Evolutionary conservation across 2,888 invertebrate species (phyloP).

Genomic region (Cenopis cana): DNA sequence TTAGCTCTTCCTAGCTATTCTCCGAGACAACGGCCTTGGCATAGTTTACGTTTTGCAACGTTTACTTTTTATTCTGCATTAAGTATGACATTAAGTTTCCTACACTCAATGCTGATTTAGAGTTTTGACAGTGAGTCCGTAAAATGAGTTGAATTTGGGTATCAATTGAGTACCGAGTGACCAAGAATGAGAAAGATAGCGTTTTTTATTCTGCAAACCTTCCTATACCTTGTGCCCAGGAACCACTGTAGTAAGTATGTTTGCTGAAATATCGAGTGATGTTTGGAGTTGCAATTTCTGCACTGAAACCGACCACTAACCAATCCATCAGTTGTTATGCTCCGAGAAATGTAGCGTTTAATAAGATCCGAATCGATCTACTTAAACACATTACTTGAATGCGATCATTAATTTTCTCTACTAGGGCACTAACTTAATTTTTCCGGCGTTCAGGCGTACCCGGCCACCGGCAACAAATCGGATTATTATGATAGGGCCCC

Average conservation of each 20-base stretch:
- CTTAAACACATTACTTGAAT: constrained; percentile 1
- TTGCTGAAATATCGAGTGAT: too few relatives aligned
- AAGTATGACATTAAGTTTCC: not conserved
- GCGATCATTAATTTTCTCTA: not conserved
- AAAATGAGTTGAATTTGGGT: not conserved
- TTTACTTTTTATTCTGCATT: constrained; percentile 14
- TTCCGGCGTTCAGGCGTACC: not conserved
- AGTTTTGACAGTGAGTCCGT: not conserved
- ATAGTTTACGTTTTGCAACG: constrained; percentile 3
- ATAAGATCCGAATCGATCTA: not conserved
- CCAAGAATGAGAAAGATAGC: too few relatives aligned
- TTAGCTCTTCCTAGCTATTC: constrained; percentile 23
- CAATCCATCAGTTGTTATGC: not conserved
- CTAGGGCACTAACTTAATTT: constrained; percentile 14
- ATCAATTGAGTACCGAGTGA: too few relatives aligned
- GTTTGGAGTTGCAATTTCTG: not conserved
- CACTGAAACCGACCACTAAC: not conserved
- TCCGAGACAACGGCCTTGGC: constrained; percentile 33
- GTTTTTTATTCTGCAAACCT: too few relatives aligned
- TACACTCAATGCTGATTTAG: not conserved
- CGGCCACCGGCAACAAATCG: constrained; percentile 15
- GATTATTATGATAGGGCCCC: constrained; percentile 35
- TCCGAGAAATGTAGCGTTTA: not conserved
- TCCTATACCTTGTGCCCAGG: too few relatives aligned
- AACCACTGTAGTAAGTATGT: too few relatives aligned